These are phyloP conservation scores for Garra rufa DNA, from an alignment of 2,113 vertebrate genomes.

Conservation along the genomic window DNA sequence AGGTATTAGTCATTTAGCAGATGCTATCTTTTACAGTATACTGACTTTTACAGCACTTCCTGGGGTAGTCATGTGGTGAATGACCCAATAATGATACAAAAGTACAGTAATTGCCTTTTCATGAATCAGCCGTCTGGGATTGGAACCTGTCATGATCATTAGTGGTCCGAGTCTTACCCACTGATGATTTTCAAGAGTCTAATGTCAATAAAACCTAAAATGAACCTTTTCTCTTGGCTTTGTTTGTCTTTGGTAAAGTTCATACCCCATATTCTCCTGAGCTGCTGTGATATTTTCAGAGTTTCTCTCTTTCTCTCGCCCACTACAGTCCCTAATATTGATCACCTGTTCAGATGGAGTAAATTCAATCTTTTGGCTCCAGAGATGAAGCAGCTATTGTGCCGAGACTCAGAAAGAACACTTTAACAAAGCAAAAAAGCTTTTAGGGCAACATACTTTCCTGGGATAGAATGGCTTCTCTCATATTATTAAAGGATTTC, in stretches of 20 bases:
- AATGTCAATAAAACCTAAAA: not conserved
- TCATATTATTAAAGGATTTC: not conserved
- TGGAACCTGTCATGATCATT: not conserved
- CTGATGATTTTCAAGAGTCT: not conserved
- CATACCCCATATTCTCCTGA: not conserved
- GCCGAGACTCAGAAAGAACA: not conserved
- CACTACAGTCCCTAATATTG: not conserved
- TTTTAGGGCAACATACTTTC: not conserved
- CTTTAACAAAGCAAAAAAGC: slow-evolving; percentile 6
- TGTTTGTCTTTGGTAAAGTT: slow-evolving; percentile 18
- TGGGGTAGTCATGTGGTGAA: not conserved
- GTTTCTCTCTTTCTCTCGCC: not conserved
- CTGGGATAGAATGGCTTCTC: not conserved
- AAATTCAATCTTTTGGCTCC: slow-evolving; percentile 1
- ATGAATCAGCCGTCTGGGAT: not conserved
- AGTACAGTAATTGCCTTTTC: not conserved
- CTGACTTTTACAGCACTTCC: not conserved
- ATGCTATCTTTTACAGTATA: not conserved
- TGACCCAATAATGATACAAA: not conserved
- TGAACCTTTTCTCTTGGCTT: not conserved
- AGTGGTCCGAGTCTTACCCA: not conserved
- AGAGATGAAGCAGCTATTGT: slow-evolving; percentile 1
- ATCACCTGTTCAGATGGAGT: not conserved
- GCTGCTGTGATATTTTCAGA: slow-evolving; percentile 18
- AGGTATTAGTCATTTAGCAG: not conserved